These are phyloP conservation scores for Marisa cornuarietis DNA, from an alignment of 1,140 invertebrate genomes.

Conservation along the genomic window DNA sequence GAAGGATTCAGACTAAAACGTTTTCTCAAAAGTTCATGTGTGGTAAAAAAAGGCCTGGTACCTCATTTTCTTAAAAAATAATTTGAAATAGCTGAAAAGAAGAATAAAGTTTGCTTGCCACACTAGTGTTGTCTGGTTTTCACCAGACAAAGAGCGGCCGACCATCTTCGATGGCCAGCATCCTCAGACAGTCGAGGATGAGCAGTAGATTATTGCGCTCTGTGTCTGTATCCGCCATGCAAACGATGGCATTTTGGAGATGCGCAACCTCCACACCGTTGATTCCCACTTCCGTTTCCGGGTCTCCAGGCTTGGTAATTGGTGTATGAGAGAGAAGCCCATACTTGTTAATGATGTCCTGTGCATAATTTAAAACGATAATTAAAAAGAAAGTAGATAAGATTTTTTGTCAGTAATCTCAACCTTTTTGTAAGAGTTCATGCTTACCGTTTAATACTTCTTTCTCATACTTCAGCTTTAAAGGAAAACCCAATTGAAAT, in stretches of 20 bases:
- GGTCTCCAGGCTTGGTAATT: neutral
- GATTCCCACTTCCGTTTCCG: conserved; percentile 10
- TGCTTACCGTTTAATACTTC: no score
- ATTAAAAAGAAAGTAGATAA: neutral
- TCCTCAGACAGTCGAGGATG: conserved; percentile 17
- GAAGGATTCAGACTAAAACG: no score
- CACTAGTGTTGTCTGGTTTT: neutral
- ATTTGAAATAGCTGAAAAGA: no score
- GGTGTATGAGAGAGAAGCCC: conserved; percentile 11
- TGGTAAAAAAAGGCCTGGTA: no score
- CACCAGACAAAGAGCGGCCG: conserved; percentile 13
- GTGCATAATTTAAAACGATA: neutral
- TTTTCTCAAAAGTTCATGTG: no score
- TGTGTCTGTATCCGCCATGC: neutral
- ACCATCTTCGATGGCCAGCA: conserved; percentile 22
- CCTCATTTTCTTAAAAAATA: no score
- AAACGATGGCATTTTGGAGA: conserved; percentile 17
- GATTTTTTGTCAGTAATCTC: neutral
- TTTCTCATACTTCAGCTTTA: no score
- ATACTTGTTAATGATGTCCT: conserved; percentile 25
- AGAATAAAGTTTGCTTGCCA: no score
- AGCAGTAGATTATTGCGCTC: conserved; percentile 16
- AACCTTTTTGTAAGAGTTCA: no score
- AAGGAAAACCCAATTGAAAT: no score
- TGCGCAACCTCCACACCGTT: neutral